These are phyloP conservation scores for Bombus cullumanus DNA, from an alignment of 1,140 invertebrate genomes.

Conservation along the genomic window DNA sequence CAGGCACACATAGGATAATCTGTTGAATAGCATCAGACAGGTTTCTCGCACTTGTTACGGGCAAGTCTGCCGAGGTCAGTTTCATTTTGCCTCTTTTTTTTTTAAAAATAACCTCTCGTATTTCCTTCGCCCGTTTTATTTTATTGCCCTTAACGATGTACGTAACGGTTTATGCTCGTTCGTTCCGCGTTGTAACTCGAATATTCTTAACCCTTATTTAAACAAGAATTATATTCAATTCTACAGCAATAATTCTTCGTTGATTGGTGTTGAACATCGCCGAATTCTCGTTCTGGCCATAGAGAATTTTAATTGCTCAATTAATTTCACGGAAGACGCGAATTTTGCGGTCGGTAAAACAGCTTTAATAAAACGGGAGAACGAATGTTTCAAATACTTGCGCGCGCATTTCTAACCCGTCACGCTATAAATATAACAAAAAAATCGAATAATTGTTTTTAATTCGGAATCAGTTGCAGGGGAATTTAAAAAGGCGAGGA, in stretches of 20 bases:
- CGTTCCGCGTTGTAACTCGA: background rate
- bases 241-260: background rate
- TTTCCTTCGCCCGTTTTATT: background rate
- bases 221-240: background rate
- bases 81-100: background rate
- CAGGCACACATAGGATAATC: slow-evolving; percentile 7
- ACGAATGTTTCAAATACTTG: background rate
- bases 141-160: slow-evolving; percentile 1
- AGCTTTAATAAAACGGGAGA: background rate
- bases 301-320: background rate
- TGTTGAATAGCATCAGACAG: background rate
- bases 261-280: background rate
- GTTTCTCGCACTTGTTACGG: background rate
- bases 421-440: background rate
- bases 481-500: background rate
- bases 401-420: background rate
- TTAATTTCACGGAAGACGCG: background rate
- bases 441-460: background rate
- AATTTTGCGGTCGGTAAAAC: background rate
- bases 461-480: background rate
- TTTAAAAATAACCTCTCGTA: background rate
- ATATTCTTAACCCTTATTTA: background rate
- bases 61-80: too few species aligned
- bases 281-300: background rate
- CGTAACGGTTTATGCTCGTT: background rate